Base-by-base conservation (phyloP, 2,888 invertebrate genomes). In the Cecidostiba fungosa region DNA sequence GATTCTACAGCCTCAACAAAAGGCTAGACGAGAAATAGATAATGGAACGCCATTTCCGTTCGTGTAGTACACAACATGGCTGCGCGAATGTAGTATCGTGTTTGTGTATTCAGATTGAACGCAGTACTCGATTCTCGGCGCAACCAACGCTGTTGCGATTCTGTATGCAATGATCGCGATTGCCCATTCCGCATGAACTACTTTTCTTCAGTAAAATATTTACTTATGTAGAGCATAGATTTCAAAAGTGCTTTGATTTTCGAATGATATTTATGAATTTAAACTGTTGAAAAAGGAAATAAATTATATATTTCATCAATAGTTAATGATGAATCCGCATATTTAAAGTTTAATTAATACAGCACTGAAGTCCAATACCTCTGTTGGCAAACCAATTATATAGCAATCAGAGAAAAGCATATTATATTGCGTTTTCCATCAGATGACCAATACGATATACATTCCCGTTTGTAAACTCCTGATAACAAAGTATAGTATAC, bases 1-100 rank as follows among this genome's bases (percentile, higher is more conserved):
- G 82, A 54, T 69, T 76, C 62, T 70, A 36, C n/a, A 70, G 36
- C 36, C 36, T 19, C 26, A 6, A 82, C 74, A 82, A 82, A 82
- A 66, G 74, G 12, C 50, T 70, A 47, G 54, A 43, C 77, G 39
- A 77, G 77, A 72, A 83, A 62, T 72, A 43, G 69, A 72, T 54
- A 69, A 77, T 83, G 72, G 72, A 39, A 72, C 29, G 32, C 26
- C 39, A 23, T 29, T 62, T 72, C 72, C 50, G 29, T n/a, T 1
- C 29, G n/a, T n/a, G 47, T 16, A 66, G 19, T 43, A 10, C 54
- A 19, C 69, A 72, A n/a, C 14, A 70, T 3, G n/a, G 39, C 66
- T 66, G 6, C 66, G 26, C 16, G 54, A 62, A 32, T 23, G 26
- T 69, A 12, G 32, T 54, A 69, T 69, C 82, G 70, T 50, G n/a